A percentile compares a stretch with the other conserved stretches of the same genome.
Evolutionary conservation across 2,113 vertebrate species (phyloP).

Genomic region (Cochlearius cochlearius): DNA sequence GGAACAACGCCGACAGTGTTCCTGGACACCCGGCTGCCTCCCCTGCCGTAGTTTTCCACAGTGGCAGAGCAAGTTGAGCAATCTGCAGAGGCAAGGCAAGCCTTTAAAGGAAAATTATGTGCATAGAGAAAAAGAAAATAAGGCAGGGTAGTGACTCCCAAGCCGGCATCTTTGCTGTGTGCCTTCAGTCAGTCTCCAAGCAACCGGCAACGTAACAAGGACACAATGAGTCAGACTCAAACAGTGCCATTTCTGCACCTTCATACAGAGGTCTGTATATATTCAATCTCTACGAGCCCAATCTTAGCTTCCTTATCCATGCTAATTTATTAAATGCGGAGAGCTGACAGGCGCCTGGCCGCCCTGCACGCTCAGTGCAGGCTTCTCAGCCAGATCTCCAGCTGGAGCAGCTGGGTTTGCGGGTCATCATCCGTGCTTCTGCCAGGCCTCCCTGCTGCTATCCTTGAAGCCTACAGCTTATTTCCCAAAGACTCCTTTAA

Average conservation of each 20-base stretch:
- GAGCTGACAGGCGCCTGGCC: not conserved
- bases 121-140: conserved; percentile 42
- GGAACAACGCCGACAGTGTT: conserved; percentile 79
- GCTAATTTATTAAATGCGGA: not conserved
- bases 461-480: not conserved
- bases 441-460: not conserved
- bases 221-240: conserved; percentile 34
- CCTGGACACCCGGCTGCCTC: conserved; percentile 42
- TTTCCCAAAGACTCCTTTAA: not conserved
- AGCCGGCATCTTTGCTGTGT: not conserved
- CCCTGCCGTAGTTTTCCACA: conserved; percentile 76
- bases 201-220: not conserved
- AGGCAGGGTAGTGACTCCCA: not conserved
- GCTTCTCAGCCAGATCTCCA: not conserved
- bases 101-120: conserved; percentile 52
- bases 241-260: not conserved
- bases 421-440: not conserved
- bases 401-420: not conserved
- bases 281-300: not conserved
- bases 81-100: conserved; percentile 19
- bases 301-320: not conserved
- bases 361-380: rapidly evolving
- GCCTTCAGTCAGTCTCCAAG: conserved; percentile 18
- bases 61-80: not conserved
- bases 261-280: not conserved